Base-by-base conservation (phyloP, 2,888 invertebrate genomes). In the Parelbella ahira region DNA sequence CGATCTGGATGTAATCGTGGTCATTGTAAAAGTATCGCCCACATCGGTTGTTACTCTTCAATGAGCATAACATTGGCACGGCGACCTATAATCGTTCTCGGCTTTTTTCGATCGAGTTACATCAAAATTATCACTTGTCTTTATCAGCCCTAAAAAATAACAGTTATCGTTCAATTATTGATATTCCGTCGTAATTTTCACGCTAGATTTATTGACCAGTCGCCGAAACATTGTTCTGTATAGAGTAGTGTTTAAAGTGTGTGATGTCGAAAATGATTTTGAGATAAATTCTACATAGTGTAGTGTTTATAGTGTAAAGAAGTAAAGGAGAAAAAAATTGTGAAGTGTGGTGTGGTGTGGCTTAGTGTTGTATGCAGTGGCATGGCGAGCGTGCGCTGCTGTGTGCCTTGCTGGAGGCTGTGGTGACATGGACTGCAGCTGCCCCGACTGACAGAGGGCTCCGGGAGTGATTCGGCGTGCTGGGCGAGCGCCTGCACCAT, bases 61-160 rank as follows among this genome's bases (percentile, higher is more conserved):
- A 73, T 83, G 83, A 84, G 67, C 86, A 86, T 81, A 86, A 86
- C 82, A 86, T 82, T 80, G 76, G 74, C 68, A 74, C 69, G 68
- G 68, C 81, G 80, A 81, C 77, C 80, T 81, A 76, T 80, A 80
- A 52, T 51, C 48, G 45, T 44, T 74, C 64, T 68, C 47, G 24
- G 19, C 10, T 39, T 44, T 66, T 74, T 68, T 59, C 55, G 53
- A 61, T 58, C 65, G 66, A 70, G 69, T 64, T 61, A 53, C 49
- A 51, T 51, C 58, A 54, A 60, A 60, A 60, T 63, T 61, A 58
- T 61, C 56, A 61, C 50, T 51, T 51, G 46, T 50, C 51, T 54
- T 49, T 47, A 45, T 48, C 47, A 44, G 32, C 39, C 37, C 23
- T 44, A 45, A 54, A 47, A 53, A 54, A 47, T 34, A 50, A 50